These are phyloP conservation scores for Tenthredo distinguenda DNA, from an alignment of 2,888 invertebrate genomes.

Conservation along the genomic window DNA sequence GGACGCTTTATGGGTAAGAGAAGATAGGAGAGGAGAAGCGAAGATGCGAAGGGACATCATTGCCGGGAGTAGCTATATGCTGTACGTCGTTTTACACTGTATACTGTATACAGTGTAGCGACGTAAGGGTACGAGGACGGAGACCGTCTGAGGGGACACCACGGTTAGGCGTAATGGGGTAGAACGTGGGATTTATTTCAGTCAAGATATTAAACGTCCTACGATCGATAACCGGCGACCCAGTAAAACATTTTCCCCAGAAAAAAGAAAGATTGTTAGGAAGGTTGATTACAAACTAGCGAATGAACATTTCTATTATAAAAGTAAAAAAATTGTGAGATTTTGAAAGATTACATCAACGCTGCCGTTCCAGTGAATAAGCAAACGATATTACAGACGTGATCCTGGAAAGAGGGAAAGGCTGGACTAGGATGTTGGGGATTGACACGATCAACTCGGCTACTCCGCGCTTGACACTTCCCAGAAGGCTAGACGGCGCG, in stretches of 20 bases:
- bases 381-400: constrained; percentile 6
- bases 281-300: background rate
- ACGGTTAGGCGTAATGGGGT: constrained; percentile 71
- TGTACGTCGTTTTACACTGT: constrained; percentile 16
- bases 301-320: background rate
- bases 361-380: background rate
- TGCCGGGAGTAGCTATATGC: constrained; percentile 56
- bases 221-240: constrained; percentile 60
- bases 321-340: background rate
- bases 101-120: constrained; percentile 16
- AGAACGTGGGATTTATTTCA: constrained; percentile 71
- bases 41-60: constrained; percentile 62
- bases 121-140: constrained; percentile 63
- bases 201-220: constrained; percentile 68
- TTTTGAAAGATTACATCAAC: background rate
- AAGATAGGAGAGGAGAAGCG: constrained; percentile 58
- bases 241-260: background rate
- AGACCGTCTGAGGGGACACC: constrained; percentile 64
- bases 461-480: constrained; percentile 43
- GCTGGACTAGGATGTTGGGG: constrained; percentile 13
- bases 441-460: constrained; percentile 39
- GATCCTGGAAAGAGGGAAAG: background rate
- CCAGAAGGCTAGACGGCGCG: constrained; percentile 43
- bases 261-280: background rate
- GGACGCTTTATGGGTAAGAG: constrained; percentile 65